Conservation (phyloP, 2,888 invertebrate species). For the Chloroclystis v-ata region DNA sequence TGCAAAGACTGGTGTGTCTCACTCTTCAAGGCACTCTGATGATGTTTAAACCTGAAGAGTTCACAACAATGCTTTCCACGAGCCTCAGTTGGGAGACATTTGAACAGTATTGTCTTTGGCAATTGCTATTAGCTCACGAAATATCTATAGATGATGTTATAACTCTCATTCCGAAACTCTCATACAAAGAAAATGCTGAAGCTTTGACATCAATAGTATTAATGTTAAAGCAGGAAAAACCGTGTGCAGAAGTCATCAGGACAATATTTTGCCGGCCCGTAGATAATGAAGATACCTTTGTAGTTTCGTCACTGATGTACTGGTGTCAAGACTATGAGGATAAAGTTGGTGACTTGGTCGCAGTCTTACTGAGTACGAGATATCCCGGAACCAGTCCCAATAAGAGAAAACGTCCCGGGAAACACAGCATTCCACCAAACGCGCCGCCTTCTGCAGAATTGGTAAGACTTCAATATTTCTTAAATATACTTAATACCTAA, state of each 20-base stretch:
- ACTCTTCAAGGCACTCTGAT: slow-evolving; percentile 92
- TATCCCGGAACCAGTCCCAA: slow-evolving; percentile 93
- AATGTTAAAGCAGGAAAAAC: slow-evolving; percentile 94
- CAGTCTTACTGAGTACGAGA: slow-evolving; percentile 86
- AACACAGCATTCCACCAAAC: slow-evolving; percentile 82
- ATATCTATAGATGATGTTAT: slow-evolving; percentile 94
- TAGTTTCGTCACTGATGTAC: slow-evolving; percentile 93
- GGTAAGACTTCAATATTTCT: too few relatives aligned
- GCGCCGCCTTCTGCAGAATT: slow-evolving; percentile 89
- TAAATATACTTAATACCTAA: too few relatives aligned
- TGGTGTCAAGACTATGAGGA: slow-evolving; percentile 97
- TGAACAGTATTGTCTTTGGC: slow-evolving; percentile 98
- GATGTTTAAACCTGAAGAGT: slow-evolving; percentile 88
- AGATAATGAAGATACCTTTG: slow-evolving; percentile 90
- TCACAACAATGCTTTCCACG: slow-evolving; percentile 85
- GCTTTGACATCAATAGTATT: slow-evolving; percentile 93
- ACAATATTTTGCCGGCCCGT: slow-evolving; percentile 88
- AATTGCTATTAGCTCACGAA: slow-evolving; percentile 94
- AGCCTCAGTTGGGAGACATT: slow-evolving; percentile 97
- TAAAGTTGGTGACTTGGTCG: slow-evolving; percentile 88
- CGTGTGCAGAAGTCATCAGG: slow-evolving; percentile 90
- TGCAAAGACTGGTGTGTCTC: slow-evolving; percentile 93
- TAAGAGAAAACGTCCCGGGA: slow-evolving; percentile 90
- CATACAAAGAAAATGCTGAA: slow-evolving; percentile 92
- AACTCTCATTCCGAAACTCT: slow-evolving; percentile 85